Percentiles rank a stretch among this genome's conserved stretches.
These are phyloP conservation scores for Scaeva pyrastri DNA, from an alignment of 2,888 invertebrate species.

Conservation along the genomic window DNA sequence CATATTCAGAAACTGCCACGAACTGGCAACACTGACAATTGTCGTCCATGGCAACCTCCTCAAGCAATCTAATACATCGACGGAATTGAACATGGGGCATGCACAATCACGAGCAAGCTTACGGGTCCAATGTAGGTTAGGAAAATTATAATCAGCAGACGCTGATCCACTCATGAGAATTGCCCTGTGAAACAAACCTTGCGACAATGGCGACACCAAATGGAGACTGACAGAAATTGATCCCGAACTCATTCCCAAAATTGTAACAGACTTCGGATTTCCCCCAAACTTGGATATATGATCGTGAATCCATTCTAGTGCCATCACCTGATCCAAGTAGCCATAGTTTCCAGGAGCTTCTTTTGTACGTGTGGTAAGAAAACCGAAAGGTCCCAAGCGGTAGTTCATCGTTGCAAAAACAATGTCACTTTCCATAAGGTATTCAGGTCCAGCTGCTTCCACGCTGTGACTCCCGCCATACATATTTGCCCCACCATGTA, in stretches of 20 bases:
- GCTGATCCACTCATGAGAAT: conserved; percentile 88
- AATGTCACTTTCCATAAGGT: conserved; percentile 80
- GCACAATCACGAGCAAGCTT: conserved; percentile 86
- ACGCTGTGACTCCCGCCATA: conserved; percentile 79
- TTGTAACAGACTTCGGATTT: conserved; percentile 86
- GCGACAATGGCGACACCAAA: conserved; percentile 87
- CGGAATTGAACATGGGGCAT: conserved; percentile 85
- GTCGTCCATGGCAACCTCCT: conserved; percentile 77
- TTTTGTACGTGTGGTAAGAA: conserved; percentile 86
- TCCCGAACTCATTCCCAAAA: conserved; percentile 86
- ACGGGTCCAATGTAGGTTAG: conserved; percentile 85
- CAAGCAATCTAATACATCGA: conserved; percentile 86
- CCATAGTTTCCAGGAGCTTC: conserved; percentile 88
- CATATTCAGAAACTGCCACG: conserved; percentile 79
- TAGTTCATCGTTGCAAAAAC: conserved; percentile 81
- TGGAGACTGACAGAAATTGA: conserved; percentile 84
- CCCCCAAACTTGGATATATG: conserved; percentile 88
- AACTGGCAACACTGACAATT: conserved; percentile 76
- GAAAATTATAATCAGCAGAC: conserved; percentile 84
- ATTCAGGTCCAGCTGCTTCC: conserved; percentile 81
- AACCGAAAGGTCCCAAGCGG: conserved; percentile 84
- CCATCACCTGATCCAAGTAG: conserved; percentile 88
- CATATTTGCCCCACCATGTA: conserved; percentile 80
- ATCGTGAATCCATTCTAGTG: conserved; percentile 86
- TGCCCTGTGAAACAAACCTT: conserved; percentile 88